Base-by-base conservation (phyloP, 2,113 vertebrate genomes). In the Grus americana region DNA sequence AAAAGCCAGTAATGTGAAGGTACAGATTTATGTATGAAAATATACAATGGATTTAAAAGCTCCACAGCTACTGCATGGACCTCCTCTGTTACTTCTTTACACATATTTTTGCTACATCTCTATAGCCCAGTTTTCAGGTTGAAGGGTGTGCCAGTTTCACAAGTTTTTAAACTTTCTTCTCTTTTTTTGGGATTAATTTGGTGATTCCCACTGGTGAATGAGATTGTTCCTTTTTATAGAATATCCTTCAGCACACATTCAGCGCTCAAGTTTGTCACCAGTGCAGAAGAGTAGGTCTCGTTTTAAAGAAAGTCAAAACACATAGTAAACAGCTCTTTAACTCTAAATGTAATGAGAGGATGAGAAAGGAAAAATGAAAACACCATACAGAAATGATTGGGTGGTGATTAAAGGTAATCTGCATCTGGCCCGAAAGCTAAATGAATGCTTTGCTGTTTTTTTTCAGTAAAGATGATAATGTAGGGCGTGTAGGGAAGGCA, bases 331-430 rank as follows among this genome's bases (percentile, higher is more conserved):
- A 92, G n/a, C 21, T 92, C 8, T 66, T 46, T 90, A 88, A 66
- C 46, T 80, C 49, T 52, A 76, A 70, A 29, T 38, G 50, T 86
- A 85, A 70, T 50, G 85, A 93, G 79, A 88, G 26, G 32, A 76
- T 90, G 94, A 92, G 87, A 80, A 86, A 73, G 15, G 15, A 73
- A 90, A 66, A 50, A 50, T 42, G 80, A 75, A 75, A 93, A 75
- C 63, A 73, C 78, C 40, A 34, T 42, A 24, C 27, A 70, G 42
- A 76, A 90, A 34, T 80, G 62, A 83, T 50, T 88, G 75, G 49
- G 14, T 90, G n/a, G 55, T 95, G 75, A 66, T 90, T 92, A 79
- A 90, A 93, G 34, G 63, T 93, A 76, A 86, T 90, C 50, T 95
- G 15, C 0, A 0, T 65, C 44, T 76, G 49, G 27, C 21, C 46